Evolutionary conservation across 1,140 invertebrate species (phyloP).

Genomic region (Thereuonema tuberculata): DNA sequence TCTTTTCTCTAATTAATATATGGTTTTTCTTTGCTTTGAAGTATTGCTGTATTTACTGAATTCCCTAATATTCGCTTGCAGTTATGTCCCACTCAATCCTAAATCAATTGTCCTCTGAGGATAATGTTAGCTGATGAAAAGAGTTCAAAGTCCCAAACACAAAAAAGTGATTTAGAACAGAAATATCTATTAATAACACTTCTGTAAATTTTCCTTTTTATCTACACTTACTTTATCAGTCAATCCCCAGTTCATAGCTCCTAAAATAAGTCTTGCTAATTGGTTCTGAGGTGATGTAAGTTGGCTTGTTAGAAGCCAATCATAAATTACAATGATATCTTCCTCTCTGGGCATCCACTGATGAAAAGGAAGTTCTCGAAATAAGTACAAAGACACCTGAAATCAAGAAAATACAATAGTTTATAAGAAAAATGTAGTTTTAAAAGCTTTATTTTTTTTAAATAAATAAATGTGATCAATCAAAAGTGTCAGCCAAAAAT

Average conservation of each 20-base stretch:
- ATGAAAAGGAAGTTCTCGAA: slow-evolving; percentile 53
- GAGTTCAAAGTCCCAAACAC: too few relatives aligned
- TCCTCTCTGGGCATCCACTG: slow-evolving; percentile 50
- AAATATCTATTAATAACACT: too few relatives aligned
- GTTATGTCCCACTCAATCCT: too few relatives aligned
- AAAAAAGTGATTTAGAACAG: too few relatives aligned
- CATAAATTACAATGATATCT: slow-evolving; percentile 49
- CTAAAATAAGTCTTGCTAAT: slow-evolving; percentile 51
- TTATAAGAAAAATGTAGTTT: background rate
- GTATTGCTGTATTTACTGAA: too few relatives aligned
- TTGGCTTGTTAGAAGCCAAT: slow-evolving; percentile 48
- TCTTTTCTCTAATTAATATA: too few relatives aligned
- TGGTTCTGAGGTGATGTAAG: slow-evolving; percentile 44
- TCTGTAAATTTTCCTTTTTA: too few relatives aligned
- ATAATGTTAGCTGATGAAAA: too few relatives aligned
- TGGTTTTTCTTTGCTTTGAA: too few relatives aligned
- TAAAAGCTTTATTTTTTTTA: too few relatives aligned
- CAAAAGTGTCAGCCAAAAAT: background rate
- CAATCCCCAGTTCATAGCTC: slow-evolving; percentile 56
- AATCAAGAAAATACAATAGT: background rate
- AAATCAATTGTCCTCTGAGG: too few relatives aligned
- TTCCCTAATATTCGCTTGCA: too few relatives aligned
- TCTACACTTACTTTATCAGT: slow-evolving; percentile 26
- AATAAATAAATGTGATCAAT: background rate
- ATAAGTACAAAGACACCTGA: slow-evolving; percentile 46